Conservation (phyloP, 2,797 vertebrate genomes). For the Gallirallus australis region DNA sequence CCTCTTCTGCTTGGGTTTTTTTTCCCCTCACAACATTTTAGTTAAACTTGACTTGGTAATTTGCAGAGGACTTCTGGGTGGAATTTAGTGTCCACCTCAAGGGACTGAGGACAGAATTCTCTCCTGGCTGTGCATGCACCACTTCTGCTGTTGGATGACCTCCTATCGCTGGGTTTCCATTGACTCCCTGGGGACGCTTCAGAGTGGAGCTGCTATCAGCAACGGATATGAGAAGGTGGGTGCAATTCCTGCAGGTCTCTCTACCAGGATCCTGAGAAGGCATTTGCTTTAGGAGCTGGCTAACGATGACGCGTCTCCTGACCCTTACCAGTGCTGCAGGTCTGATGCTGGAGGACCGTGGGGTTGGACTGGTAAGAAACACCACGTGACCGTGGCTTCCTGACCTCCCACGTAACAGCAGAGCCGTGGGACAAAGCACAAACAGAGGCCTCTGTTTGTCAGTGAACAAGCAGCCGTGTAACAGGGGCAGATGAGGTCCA, state of each 20-base stretch:
- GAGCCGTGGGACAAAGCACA: neutral
- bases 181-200: neutral
- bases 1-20: neutral
- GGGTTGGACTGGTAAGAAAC: neutral
- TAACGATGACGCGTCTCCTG: accelerated
- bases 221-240: neutral
- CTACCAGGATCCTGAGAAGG: neutral
- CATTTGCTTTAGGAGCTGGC: neutral
- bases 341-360: neutral
- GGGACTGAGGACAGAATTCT: neutral
- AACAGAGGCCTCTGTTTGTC: neutral
- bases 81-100: neutral
- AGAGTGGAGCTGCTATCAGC: neutral
- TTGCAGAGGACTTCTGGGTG: neutral
- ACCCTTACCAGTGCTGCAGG: neutral
- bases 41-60: neutral
- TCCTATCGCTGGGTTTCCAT: neutral
- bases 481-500: neutral
- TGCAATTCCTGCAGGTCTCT: neutral
- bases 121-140: neutral
- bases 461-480: neutral
- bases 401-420: neutral
- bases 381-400: accelerated
- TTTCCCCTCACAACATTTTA: neutral
- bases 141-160: neutral